Base-by-base conservation (phyloP, 2,888 invertebrate species). In the Drosophila prostipennis region DNA sequence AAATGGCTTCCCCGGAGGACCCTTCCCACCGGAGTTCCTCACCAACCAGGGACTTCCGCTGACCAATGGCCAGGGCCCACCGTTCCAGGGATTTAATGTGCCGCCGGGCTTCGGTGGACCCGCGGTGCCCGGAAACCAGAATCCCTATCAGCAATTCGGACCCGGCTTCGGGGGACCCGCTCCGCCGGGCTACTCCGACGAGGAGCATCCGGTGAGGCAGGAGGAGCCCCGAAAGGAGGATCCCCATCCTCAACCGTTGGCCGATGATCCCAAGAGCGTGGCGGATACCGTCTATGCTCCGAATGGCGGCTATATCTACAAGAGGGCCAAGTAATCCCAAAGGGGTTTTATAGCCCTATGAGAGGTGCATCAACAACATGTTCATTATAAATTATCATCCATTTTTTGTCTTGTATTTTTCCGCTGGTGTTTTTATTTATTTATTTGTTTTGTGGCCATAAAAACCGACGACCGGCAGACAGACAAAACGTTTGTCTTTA, bases 231-330 rank as follows among this genome's bases (percentile, higher is more conserved):
- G 6, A 26, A 26, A 26, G 26, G 26, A 26, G 26, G 5, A 6
- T 6, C 26, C 26, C 1, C 29, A 29, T 29, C 7, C 29, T 29
- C 6, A 6, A 2, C 26, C 70, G 7, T 32, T 42, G 14, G 43
- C 72, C 4, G 65, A 74, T 39, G 70, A 76, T 64, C 53, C 65
- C 48, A 57, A 37, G 5, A 61, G 53, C 45, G 61, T 63, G 11
- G 67, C 43, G 19, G 72, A 81, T 14, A 89, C 89, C 7, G 45
- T 76, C 49, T 87, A 87, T 19, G 87, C 74, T 1, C 10, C 82
- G 34, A 85, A 83, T 56, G 89, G 88, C 5, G 89, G 85, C 36
- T 88, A 89, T 51, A 70, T 89, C 59, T 89, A 89, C 61, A 72
- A 80, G 43, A 74, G 72, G 37, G 56, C 65, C 58, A 72, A 73